phyloP scores from a whole-genome alignment of 2,888 invertebrate genomes.

The Congeria kusceri region DNA sequence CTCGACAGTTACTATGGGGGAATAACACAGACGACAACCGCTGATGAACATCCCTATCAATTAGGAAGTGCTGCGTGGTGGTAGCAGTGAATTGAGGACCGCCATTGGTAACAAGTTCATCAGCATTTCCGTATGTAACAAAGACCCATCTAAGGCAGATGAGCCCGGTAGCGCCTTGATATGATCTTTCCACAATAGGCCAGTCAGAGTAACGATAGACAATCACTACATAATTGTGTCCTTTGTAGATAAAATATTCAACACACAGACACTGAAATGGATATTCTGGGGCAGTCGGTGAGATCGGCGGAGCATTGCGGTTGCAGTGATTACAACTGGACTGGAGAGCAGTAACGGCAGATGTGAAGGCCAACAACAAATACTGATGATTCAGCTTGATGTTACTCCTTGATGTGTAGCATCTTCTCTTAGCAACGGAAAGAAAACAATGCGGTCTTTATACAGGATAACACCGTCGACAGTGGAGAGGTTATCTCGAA shows the following conservation, averaged over 20 bases:
- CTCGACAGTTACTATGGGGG: conserved; percentile 73
- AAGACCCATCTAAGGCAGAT: conserved; percentile 64
- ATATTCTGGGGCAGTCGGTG: background rate
- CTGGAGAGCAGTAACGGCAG: background rate
- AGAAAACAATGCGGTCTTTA: too few relatives aligned
- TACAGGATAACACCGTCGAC: too few relatives aligned
- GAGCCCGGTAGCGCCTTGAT: conserved; percentile 62
- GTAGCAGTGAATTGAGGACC: too few relatives aligned
- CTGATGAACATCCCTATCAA: conserved; percentile 71
- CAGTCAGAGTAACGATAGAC: too few relatives aligned
- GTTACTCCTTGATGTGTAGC: background rate
- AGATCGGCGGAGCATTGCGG: background rate
- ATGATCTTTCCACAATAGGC: conserved; percentile 70
- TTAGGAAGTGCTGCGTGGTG: conserved; percentile 63
- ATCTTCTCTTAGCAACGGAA: too few relatives aligned
- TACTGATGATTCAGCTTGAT: background rate
- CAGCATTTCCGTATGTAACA: conserved; percentile 67
- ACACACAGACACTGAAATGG: conserved; percentile 2
- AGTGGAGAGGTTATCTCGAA: too few relatives aligned
- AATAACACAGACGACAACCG: conserved; percentile 72
- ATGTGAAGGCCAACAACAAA: background rate
- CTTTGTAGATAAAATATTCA: conserved; percentile 15
- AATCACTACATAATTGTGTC: conserved; percentile 65
- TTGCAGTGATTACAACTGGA: conserved; percentile 1
- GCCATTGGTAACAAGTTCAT: conserved; percentile 71